Base-by-base conservation (phyloP, 1,140 invertebrate species). In the Danaus plexippus region DNA sequence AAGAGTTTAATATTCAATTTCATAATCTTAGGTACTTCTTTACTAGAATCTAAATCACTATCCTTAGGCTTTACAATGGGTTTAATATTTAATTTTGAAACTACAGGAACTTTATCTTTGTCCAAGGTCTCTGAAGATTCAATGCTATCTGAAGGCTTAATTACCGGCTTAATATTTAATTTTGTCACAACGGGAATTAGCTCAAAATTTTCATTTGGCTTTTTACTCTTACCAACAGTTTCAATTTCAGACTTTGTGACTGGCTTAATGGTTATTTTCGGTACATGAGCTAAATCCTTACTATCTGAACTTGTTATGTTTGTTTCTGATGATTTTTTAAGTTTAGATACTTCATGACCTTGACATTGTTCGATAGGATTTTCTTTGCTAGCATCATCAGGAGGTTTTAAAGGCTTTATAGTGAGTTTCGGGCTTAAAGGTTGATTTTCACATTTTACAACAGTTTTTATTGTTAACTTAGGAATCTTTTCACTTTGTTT, bases 21-120 rank as follows among this genome's bases (percentile, higher is more conserved):
- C 71, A 72, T 78, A 62, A 86, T 69, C 76, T 85, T 86, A 82
- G 80, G 80, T 74, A 83, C 69, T 71, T 83, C 80, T 79, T 75
- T 66, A 63, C 67, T 82, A 81, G 56, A 74, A 69, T 84, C 77
- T 77, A 84, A 58, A 67, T 82, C 78, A 77, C 73, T 81, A 78
- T 82, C 74, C 67, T 84, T 85, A 80, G 84, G 82, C 63, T 80
- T 83, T 66, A 83, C 52, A 66, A 85, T 66, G 69, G 81, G 79
- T 75, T 85, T 87, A 61, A 87, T 87, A 77, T 83, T 85, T 73
- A 85, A 71, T 77, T 87, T 87, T 74, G 81, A 82, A 71, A 85
- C 75, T 77, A 85, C 79, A 82, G 84, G 84, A 80, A 85, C 75
- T 77, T 78, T 81, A 46, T 77, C 69, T 32, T 32, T 32, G 49